Evolutionary conservation across 1,140 invertebrate species (phyloP), one percentile per base, ranked within the genome.

Genomic region (Apis dorsata): DNA sequence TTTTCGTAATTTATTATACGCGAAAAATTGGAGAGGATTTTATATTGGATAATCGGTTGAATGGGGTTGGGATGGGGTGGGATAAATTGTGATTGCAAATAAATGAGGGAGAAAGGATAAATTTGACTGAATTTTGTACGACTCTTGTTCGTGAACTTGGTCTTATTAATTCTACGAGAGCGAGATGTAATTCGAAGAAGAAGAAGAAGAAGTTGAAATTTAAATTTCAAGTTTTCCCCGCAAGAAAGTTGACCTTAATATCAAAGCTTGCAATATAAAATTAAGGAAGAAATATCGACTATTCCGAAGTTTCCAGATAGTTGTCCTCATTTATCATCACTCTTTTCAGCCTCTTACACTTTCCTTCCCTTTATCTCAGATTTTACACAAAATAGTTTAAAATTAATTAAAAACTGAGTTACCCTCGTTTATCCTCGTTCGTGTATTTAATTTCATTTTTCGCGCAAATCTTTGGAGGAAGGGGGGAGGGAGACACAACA

Each of bases 251-350:
- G 78, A 63, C 78, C 78, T 63, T 73, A 66, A 74, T 81, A 34
- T 74, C 51, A 13, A 49, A 34, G 34, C 34, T 21, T 66, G 44
- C 9, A 15, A 74, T 66, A 49, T 28, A 74, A 81, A 57, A 75
- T 75, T 63, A 44, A 57, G 21, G 44, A 55, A 66, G 79, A 81
- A 73, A 53, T 44, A 65, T 73, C 24, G 51, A 71, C 66, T 44
- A 51, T 51, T 66, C 72, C n/a, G 24, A 59, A 65, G 15, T 68
- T 66, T 49, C 34, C n/a, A n/a, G 69, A 80, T 73, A 63, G 69
- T 80, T 73, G 24, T 72, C 78, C 73, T 80, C 72, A 81, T 81
- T 81, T 66, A 81, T 81, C 79, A 65, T 81, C 62, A 74, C 71
- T 60, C 44, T 34, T 73, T 34, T 65, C 62, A 68, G 15, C 59